Conservation (phyloP, 2,797 vertebrate genomes). For the Lophius americanus region DNA sequence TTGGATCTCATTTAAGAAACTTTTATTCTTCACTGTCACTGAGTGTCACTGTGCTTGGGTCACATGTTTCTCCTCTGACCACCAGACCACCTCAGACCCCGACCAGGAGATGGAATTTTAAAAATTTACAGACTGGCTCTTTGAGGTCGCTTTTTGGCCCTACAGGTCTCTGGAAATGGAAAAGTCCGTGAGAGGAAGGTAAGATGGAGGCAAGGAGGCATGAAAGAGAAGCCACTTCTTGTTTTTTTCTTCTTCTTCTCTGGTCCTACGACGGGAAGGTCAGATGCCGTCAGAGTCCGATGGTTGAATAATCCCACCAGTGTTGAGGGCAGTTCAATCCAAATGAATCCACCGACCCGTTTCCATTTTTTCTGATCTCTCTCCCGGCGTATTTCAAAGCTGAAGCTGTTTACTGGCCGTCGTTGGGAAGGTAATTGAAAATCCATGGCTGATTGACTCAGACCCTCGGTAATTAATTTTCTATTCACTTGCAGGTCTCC, state of each 20-base stretch:
- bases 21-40: no score
- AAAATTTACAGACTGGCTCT: slow-evolving; percentile 70
- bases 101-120: slow-evolving; percentile 77
- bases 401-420: slow-evolving; percentile 54
- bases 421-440: slow-evolving; percentile 75
- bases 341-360: slow-evolving; percentile 50
- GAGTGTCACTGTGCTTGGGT: slow-evolving; percentile 45
- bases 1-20: no score
- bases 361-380: slow-evolving; percentile 51
- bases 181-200: slow-evolving; percentile 66
- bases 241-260: slow-evolving; percentile 21
- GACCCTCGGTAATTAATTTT: slow-evolving; percentile 73
- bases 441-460: slow-evolving; percentile 78
- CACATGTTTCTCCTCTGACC: slow-evolving; percentile 61
- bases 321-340: slow-evolving; percentile 50
- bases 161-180: slow-evolving; percentile 74
- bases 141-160: slow-evolving; percentile 65
- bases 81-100: slow-evolving; percentile 60
- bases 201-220: slow-evolving; percentile 47
- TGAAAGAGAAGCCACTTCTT: slow-evolving; percentile 40
- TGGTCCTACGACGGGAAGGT: slow-evolving; percentile 32
- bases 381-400: slow-evolving; percentile 57
- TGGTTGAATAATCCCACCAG: slow-evolving; percentile 50
- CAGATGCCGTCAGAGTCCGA: slow-evolving; percentile 46
- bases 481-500: slow-evolving; percentile 48